These are phyloP conservation scores for Mola mola DNA, from an alignment of 2,113 vertebrate species.

Conservation along the genomic window DNA sequence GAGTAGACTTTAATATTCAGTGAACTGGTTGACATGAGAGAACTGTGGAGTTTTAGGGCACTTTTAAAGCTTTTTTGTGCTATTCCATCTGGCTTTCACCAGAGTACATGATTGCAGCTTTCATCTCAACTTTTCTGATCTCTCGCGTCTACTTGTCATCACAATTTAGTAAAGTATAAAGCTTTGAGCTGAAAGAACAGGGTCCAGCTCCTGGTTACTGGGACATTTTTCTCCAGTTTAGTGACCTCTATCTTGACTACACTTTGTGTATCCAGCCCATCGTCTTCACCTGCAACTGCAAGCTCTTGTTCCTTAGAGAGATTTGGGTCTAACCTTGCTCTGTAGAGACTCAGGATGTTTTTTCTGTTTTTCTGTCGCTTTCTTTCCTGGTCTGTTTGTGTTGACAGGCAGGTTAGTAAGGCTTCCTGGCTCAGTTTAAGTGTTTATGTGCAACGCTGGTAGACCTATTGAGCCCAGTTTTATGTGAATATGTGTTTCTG, in stretches of 20 bases:
- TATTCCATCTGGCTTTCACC: background rate
- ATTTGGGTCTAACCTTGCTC: slow-evolving; percentile 43
- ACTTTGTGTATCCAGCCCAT: slow-evolving; percentile 17
- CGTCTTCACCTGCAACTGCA: slow-evolving; percentile 33
- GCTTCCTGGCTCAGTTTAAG: slow-evolving; percentile 23
- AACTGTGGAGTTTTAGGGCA: background rate
- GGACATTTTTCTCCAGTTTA: slow-evolving; percentile 21
- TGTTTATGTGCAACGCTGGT: slow-evolving; percentile 18
- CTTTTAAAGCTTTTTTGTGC: slow-evolving; percentile 10
- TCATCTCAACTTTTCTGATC: background rate
- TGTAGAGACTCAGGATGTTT: slow-evolving; percentile 3
- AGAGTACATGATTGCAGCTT: slow-evolving; percentile 3
- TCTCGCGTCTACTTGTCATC: slow-evolving; percentile 10
- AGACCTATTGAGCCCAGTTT: slow-evolving; percentile 13
- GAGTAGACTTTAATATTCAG: too few species aligned
- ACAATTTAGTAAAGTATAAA: slow-evolving; percentile 29
- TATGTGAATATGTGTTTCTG: background rate
- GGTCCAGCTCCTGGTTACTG: slow-evolving; percentile 32
- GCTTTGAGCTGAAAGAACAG: slow-evolving; percentile 28
- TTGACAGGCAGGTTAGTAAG: slow-evolving; percentile 23
- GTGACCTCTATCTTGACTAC: slow-evolving; percentile 27
- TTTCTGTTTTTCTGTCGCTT: slow-evolving; percentile 26
- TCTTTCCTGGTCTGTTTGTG: slow-evolving; percentile 28
- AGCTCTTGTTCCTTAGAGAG: slow-evolving; percentile 40
- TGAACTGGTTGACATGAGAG: too few species aligned